phyloP scores from a whole-genome alignment of 2,888 invertebrate species.

The Hyposoter didymator region DNA sequence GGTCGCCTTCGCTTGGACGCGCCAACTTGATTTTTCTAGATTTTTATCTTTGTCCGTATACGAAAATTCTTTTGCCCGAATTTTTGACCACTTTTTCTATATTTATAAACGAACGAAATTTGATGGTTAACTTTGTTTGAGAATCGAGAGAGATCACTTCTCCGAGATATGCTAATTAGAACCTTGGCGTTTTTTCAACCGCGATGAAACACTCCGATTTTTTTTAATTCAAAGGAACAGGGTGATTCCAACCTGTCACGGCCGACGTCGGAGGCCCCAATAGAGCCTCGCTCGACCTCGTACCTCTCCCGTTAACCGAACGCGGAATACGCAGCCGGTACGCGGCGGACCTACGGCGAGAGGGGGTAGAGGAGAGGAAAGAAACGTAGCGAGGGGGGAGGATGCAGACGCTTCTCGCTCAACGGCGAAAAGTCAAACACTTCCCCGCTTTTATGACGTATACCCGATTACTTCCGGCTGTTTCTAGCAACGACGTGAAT shows the following conservation, averaged over 20 bases:
- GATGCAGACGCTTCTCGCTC: constrained; percentile 48
- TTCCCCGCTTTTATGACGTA: constrained; percentile 53
- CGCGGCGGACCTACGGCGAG: constrained; percentile 69
- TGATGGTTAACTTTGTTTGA: constrained; percentile 14
- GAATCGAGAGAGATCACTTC: constrained; percentile 18
- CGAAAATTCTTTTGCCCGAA: neutral
- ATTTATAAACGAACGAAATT: constrained; percentile 16
- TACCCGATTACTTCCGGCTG: constrained; percentile 27
- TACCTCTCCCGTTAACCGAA: constrained; percentile 64
- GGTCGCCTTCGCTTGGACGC: neutral
- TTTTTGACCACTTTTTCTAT: neutral
- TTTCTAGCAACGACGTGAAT: neutral
- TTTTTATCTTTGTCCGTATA: neutral
- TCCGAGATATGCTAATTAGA: constrained; percentile 22
- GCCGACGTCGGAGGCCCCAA: constrained; percentile 76
- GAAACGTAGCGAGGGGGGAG: constrained; percentile 66
- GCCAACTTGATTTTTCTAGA: constrained; percentile 8
- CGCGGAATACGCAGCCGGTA: constrained; percentile 68
- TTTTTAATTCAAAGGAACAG: constrained; percentile 57
- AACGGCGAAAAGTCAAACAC: constrained; percentile 67
- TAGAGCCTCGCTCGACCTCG: constrained; percentile 63
- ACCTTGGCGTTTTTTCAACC: constrained; percentile 45
- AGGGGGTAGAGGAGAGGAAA: constrained; percentile 63
- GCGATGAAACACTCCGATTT: constrained; percentile 62
- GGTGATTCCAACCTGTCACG: constrained; percentile 74